Evolutionary conservation across 2,797 vertebrate species (phyloP).

Genomic region (Chromobotia macracanthus): DNA sequence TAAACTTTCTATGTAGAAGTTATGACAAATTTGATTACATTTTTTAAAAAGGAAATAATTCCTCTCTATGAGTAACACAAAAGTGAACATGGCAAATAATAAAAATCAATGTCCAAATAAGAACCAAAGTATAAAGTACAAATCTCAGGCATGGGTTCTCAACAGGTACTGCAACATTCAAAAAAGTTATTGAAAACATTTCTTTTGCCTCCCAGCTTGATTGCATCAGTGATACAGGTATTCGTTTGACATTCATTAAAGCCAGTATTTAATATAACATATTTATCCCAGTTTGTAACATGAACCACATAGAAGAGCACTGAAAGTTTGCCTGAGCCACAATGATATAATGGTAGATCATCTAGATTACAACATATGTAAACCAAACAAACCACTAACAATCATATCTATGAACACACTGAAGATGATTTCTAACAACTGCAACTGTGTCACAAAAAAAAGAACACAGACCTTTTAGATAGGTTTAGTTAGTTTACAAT

Average conservation of each 20-base stretch:
- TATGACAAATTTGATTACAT: conserved; percentile 58
- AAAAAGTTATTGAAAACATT: conserved; percentile 8
- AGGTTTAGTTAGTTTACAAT: conserved; percentile 24
- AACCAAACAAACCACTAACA: conserved; percentile 34
- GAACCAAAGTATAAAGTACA: conserved; percentile 18
- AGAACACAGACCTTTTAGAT: conserved; percentile 31
- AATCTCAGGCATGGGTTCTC: conserved; percentile 19
- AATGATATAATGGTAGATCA: conserved; percentile 38
- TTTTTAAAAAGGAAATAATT: conserved; percentile 62
- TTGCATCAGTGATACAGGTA: conserved; percentile 28
- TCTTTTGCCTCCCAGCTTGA: conserved; percentile 6
- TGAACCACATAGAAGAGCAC: conserved; percentile 33
- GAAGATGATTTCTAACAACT: conserved; percentile 23
- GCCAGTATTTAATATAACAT: conserved; percentile 25
- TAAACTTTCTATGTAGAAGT: conserved; percentile 64
- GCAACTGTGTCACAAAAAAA: conserved; percentile 36
- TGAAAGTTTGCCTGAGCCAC: conserved; percentile 32
- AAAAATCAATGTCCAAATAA: neutral
- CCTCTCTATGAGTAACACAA: conserved; percentile 57
- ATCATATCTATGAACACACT: conserved; percentile 21
- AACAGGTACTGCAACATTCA: conserved; percentile 13
- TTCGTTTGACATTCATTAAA: conserved; percentile 44
- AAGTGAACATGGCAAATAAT: conserved; percentile 9
- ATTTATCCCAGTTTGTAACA: conserved; percentile 24
- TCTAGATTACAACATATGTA: conserved; percentile 30